Conservation (phyloP, 2,888 invertebrate genomes). For the Drosophila leonis region DNA sequence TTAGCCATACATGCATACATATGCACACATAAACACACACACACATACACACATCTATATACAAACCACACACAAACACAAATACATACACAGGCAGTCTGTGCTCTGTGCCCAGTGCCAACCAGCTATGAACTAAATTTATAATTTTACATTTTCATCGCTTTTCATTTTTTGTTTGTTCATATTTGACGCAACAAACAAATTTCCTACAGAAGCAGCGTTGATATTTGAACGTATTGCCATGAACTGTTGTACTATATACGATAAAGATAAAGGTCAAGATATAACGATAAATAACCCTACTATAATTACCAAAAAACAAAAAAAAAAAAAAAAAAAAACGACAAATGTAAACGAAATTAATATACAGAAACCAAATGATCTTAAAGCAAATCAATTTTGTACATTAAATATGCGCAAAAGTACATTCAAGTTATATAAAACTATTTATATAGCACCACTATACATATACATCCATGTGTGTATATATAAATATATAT, state of each 20-base stretch:
- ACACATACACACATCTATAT: conserved; percentile 14
- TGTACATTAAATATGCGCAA: conserved; percentile 54
- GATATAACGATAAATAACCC: conserved; percentile 40
- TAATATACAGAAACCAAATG: conserved; percentile 73
- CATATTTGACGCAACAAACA: conserved; percentile 32
- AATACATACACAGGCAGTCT: conserved; percentile 22
- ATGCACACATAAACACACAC: background rate
- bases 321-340: conserved; percentile 12
- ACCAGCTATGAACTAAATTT: conserved; percentile 55
- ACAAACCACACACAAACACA: background rate
- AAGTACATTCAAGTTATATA: conserved; percentile 46
- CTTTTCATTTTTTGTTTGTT: conserved; percentile 20
- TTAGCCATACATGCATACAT: conserved; percentile 22
- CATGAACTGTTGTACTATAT: conserved; percentile 73
- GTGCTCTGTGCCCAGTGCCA: conserved; percentile 67
- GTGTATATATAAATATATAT: conserved; percentile 15
- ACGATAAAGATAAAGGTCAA: conserved; percentile 37
- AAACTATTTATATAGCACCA: conserved; percentile 29
- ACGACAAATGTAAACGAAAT: conserved; percentile 67
- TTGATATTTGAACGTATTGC: conserved; percentile 60
- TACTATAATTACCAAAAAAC: conserved; percentile 46
- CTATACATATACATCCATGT: conserved; percentile 26
- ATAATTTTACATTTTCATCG: conserved; percentile 22
- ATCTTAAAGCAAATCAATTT: conserved; percentile 66
- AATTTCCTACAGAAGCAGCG: conserved; percentile 59